Percentiles rank a stretch among this genome's conserved stretches.
Evolutionary conservation across 1,140 invertebrate genomes (phyloP).

Genomic region (Drosophila kurseongensis): DNA sequence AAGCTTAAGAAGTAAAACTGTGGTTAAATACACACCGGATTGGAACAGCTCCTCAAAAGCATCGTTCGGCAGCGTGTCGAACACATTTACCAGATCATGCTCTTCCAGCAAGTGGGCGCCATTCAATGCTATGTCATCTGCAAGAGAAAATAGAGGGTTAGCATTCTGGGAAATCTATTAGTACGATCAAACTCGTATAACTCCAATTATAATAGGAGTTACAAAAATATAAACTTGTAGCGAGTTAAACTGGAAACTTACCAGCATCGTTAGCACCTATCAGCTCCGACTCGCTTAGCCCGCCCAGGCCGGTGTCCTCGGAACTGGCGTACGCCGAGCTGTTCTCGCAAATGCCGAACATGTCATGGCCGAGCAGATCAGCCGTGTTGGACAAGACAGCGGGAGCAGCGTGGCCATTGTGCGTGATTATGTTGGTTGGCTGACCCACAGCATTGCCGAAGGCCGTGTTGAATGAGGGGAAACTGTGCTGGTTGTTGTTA

Average conservation of each 20-base stretch:
- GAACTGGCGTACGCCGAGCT: constrained; percentile 87
- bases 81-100: constrained; percentile 94
- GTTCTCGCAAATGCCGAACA: constrained; percentile 85
- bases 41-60: constrained; percentile 96
- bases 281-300: constrained; percentile 86
- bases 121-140: constrained; percentile 85
- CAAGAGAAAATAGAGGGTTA: constrained; percentile 25
- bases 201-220: too few species aligned
- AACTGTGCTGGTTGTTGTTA: constrained; percentile 57
- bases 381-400: constrained; percentile 55
- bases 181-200: too few species aligned
- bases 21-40: constrained; percentile 79
- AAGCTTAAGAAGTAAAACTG: constrained; percentile 63
- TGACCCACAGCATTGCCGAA: constrained; percentile 62
- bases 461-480: constrained; percentile 69
- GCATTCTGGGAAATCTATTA: constrained; percentile 1
- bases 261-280: constrained; percentile 84
- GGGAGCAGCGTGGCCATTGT: constrained; percentile 14
- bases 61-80: constrained; percentile 95
- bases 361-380: constrained; percentile 71
- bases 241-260: constrained; percentile 16
- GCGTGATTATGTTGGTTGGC: constrained; percentile 21
- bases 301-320: constrained; percentile 86
- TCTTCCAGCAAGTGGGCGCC: constrained; percentile 89
- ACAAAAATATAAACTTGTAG: too few species aligned